Base-by-base conservation (phyloP, 2,797 vertebrate genomes). In the Danio tinwini region DNA sequence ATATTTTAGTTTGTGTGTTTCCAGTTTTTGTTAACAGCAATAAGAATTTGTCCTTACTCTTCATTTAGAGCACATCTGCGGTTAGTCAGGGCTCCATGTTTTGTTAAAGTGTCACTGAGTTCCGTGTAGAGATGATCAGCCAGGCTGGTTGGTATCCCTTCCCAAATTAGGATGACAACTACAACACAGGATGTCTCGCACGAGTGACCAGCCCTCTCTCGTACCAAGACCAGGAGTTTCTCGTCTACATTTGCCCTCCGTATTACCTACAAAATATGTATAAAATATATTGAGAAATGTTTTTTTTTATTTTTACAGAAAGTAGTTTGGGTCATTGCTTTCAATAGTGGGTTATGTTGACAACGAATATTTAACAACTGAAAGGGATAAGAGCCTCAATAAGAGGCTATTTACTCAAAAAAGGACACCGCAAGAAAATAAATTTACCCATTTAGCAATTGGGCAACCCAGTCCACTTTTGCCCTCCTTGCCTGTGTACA, bases 401-500 rank as follows among this genome's bases (percentile, higher is more conserved):
- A 16, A 75, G 4, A 19, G 64, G 29, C 29, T 37, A 21, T 6
- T 19, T 58, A 73, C 19, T 59, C 17, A 58, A 70, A 17, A 68
- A 37, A 39, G 7, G 40, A 29, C 37, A 19, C 6, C 52, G 37
- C n/a, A 65, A 40, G 12, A n/a, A 58, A 64, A 61, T 77, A 76
- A 84, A 70, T 13, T 94, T 94, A 99, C 98, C 98, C 98, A 99
- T 96, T 99, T 99, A 74, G 98, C 98, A 89, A 99, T 98, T 74
- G 98, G 98, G 87, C 98, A 99, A 82, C 98, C 98, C 91, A 98
- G 97, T 87, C 96, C 96, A 88, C 98, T 99, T 90, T 98, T 99
- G 83, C 98, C 98, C 93, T 99, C 98, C 91, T 98, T 99, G 85
- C 98, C 98, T 83, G 98, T 99, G 90, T 98, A 99, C 88, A 98